Conservation (phyloP, 2,888 invertebrate genomes). For the Orthonychiurus folsomi region DNA sequence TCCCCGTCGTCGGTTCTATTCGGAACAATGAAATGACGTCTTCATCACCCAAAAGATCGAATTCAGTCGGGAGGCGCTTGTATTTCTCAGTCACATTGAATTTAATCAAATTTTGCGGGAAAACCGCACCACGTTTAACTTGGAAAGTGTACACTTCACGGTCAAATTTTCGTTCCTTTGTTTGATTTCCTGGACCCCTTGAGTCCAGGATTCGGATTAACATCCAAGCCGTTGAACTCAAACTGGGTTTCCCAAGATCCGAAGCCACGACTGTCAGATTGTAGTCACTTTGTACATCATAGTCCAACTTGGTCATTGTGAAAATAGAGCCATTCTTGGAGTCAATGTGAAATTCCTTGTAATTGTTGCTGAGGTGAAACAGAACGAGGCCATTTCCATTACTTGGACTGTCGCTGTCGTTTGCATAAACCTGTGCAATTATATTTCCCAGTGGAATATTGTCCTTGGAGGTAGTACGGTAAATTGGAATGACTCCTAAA, state of each 20-base stretch:
- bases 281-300: slow-evolving; percentile 57
- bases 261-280: slow-evolving; percentile 63
- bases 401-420: slow-evolving; percentile 72
- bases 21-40: slow-evolving; percentile 54
- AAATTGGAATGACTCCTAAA: slow-evolving; percentile 54
- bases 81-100: slow-evolving; percentile 65
- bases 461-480: slow-evolving; percentile 64
- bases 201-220: slow-evolving; percentile 42
- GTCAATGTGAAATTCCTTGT: slow-evolving; percentile 62
- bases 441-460: slow-evolving; percentile 61
- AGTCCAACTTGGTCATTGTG: slow-evolving; percentile 63
- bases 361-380: slow-evolving; percentile 40
- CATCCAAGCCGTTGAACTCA: slow-evolving; percentile 61
- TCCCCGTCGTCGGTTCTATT: slow-evolving; percentile 67
- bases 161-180: slow-evolving; percentile 49
- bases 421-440: slow-evolving; percentile 67
- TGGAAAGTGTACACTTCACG: slow-evolving; percentile 68
- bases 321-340: slow-evolving; percentile 75
- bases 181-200: slow-evolving; percentile 42
- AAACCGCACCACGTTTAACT: slow-evolving; percentile 68
- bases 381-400: slow-evolving; percentile 62
- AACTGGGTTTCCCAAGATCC: slow-evolving; percentile 72
- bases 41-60: slow-evolving; percentile 40
- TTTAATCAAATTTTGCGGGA: slow-evolving; percentile 64
- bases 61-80: slow-evolving; percentile 50